Evolutionary conservation across 2,113 vertebrate species (phyloP), one percentile per base, ranked within the genome.

Genomic region (Lanius collurio): DNA sequence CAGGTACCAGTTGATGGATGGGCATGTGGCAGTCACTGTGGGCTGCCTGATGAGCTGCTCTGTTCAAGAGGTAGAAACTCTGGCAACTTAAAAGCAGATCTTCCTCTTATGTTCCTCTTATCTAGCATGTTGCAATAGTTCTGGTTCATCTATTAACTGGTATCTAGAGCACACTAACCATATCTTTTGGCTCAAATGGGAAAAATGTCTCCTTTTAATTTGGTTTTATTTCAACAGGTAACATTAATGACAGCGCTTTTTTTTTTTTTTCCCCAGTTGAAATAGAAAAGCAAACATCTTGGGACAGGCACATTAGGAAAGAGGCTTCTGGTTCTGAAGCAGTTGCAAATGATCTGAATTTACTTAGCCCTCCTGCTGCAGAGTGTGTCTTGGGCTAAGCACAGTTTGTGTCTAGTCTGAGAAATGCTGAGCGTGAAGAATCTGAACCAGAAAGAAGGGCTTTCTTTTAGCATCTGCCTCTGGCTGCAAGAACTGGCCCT

Each of bases 291-390:
- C 56, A 73, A 42, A 73, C 9, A 17, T 57, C 50, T 52, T 46
- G 50, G 18, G 18, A 46, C 28, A 52, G 68, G 42, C 11, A 18
- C 0, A 0, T 47, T 65, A 37, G 70, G 39, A 42, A 3, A n/a
- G 28, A 73, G 35, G 28, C 46, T 79, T 78, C 46, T 85, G 53
- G 26, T 63, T 75, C 41, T 87, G 63, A 44, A 74, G 39, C 24
- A 70, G 49, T 39, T 63, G 30, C n/a, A 64, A 56, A 22, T 37
- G 22, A 39, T 37, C 11, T 68, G 57, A 23, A 33, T 94, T 70
- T 62, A 14, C 1, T 2, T 22, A 6, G 33, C 33, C 3, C 3
- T 73, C 24, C 50, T 71, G 27, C 69, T 9, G 6, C 35, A 60
- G 46, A 35, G 44, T 52, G 11, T 8, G 8, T 49, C 53, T 56